A percentile compares a stretch with the other conserved stretches of the same genome.
Conservation (phyloP, 1,140 invertebrate species). For the Batillaria attramentaria region DNA sequence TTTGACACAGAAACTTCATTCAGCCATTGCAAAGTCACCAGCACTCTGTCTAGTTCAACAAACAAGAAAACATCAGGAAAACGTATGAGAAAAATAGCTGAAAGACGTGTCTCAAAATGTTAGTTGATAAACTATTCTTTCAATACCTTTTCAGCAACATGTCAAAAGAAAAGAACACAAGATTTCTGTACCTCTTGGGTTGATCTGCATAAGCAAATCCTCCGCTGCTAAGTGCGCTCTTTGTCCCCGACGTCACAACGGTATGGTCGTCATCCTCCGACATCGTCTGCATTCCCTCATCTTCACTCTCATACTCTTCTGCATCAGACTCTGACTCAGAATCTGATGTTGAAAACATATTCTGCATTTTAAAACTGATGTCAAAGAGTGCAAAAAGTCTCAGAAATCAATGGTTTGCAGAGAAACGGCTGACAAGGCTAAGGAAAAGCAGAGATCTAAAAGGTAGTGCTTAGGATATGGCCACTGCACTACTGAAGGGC, state of each 20-base stretch:
- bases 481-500: too few species aligned
- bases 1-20: too few species aligned
- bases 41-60: too few species aligned
- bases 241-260: constrained; percentile 41
- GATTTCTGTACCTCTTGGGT: not conserved
- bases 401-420: constrained; percentile 3
- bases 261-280: constrained; percentile 29
- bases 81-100: not conserved
- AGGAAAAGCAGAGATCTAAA: too few species aligned
- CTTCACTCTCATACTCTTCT: constrained; percentile 40
- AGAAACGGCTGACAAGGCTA: too few species aligned
- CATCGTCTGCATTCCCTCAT: constrained; percentile 30
- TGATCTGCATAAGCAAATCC: constrained; percentile 19
- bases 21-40: too few species aligned
- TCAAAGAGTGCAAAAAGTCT: not conserved
- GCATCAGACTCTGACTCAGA: constrained; percentile 43
- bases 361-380: not conserved
- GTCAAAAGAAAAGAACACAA: not conserved
- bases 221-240: too few species aligned
- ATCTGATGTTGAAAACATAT: constrained; percentile 35
- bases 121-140: not conserved
- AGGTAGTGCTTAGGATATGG: too few species aligned
- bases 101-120: not conserved
- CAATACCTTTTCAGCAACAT: not conserved
- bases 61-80: not conserved